A percentile compares a stretch with the other conserved stretches of the same genome.
These are phyloP conservation scores for Chrysoperla carnea DNA, from an alignment of 1,140 invertebrate species.

Conservation along the genomic window DNA sequence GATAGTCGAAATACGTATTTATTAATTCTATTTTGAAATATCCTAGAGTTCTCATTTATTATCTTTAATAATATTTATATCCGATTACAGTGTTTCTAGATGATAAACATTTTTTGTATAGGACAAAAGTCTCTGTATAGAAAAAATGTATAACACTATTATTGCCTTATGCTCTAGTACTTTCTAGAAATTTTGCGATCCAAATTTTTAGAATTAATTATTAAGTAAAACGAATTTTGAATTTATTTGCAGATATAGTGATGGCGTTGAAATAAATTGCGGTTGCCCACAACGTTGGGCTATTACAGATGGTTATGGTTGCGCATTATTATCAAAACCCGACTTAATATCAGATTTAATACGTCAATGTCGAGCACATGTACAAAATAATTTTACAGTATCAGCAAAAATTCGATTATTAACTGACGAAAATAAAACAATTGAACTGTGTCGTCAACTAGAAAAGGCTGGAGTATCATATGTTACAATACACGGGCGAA, in stretches of 20 bases:
- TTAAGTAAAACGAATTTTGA: slow-evolving; percentile 2
- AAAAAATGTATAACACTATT: too few relatives aligned
- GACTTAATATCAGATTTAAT: slow-evolving; percentile 71
- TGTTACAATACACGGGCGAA: slow-evolving; percentile 80
- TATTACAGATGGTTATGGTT: slow-evolving; percentile 77
- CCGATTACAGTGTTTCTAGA: too few relatives aligned
- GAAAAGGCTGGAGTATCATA: slow-evolving; percentile 77
- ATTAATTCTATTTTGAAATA: too few relatives aligned
- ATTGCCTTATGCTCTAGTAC: too few relatives aligned
- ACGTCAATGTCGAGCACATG: slow-evolving; percentile 47
- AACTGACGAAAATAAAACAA: slow-evolving; percentile 33
- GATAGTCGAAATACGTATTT: too few relatives aligned
- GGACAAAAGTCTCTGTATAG: too few relatives aligned
- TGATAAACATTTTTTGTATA: too few relatives aligned
- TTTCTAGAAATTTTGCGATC: background rate
- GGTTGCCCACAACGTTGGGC: slow-evolving; percentile 95
- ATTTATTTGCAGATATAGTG: slow-evolving; percentile 38
- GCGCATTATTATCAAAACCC: slow-evolving; percentile 65
- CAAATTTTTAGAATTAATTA: slow-evolving; percentile 1
- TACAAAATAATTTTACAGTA: slow-evolving; percentile 61
- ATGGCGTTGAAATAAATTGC: slow-evolving; percentile 92
- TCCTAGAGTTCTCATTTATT: too few relatives aligned
- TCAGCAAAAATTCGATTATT: slow-evolving; percentile 84
- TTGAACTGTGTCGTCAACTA: slow-evolving; percentile 57
- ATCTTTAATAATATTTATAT: too few relatives aligned